A percentile compares a stretch with the other conserved stretches of the same genome.
Conservation (phyloP, 1,140 invertebrate genomes). For the Centruroides vittatus region DNA sequence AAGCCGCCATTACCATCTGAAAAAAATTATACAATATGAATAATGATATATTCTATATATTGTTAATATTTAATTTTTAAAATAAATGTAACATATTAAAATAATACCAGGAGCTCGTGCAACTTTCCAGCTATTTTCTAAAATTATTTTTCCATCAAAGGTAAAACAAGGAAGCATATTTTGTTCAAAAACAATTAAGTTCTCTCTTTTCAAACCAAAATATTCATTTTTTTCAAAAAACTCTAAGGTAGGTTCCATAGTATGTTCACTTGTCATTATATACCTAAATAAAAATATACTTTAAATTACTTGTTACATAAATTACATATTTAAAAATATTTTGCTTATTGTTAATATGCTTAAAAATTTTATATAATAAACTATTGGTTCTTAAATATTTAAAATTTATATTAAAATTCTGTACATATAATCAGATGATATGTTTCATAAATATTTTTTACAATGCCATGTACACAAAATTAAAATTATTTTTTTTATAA, state of each 20-base stretch:
- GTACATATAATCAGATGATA: no score
- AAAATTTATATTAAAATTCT: no score
- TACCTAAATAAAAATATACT: slow-evolving; percentile 35
- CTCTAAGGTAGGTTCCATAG: slow-evolving; percentile 61
- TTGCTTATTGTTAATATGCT: neutral
- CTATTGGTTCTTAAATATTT: no score
- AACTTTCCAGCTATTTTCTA: slow-evolving; percentile 57
- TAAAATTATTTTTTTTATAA: no score
- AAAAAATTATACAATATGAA: neutral
- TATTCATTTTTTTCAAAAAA: slow-evolving; percentile 69
- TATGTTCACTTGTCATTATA: slow-evolving; percentile 95
- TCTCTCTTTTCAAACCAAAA: slow-evolving; percentile 69
- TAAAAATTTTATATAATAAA: no score
- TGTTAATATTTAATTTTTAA: neutral
- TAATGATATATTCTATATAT: neutral
- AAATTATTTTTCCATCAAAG: slow-evolving; percentile 83
- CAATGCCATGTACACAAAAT: no score
- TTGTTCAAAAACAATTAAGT: slow-evolving; percentile 84
- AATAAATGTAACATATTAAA: neutral
- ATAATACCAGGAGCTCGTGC: slow-evolving; percentile 61
- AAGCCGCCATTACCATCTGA: slow-evolving; percentile 88
- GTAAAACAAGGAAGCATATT: slow-evolving; percentile 83
- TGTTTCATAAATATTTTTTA: no score
- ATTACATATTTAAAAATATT: neutral
- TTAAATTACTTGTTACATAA: neutral